Percentiles rank a stretch among this genome's conserved stretches.
These are phyloP conservation scores for Andrena haemorrhoa DNA, from an alignment of 2,888 invertebrate genomes.

Conservation along the genomic window DNA sequence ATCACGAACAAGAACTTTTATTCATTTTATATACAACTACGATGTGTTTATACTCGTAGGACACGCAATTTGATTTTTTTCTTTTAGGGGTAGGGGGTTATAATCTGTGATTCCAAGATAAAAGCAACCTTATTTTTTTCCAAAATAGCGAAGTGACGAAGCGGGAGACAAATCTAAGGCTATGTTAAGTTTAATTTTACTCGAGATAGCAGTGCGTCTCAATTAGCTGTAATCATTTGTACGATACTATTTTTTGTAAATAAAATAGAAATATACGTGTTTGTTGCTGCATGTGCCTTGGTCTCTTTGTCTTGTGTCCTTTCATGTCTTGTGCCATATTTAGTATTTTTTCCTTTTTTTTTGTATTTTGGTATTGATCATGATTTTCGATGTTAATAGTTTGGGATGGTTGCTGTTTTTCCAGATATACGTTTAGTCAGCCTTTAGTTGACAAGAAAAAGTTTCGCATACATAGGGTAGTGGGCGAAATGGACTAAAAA, in stretches of 20 bases:
- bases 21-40: slow-evolving; percentile 5
- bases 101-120: slow-evolving; percentile 26
- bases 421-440: slow-evolving; percentile 84
- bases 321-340: slow-evolving; percentile 62
- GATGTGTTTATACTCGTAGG: slow-evolving; percentile 6
- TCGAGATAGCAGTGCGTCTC: slow-evolving; percentile 47
- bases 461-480: slow-evolving; percentile 67
- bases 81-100: not conserved
- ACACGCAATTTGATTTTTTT: slow-evolving; percentile 5
- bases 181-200: slow-evolving; percentile 64
- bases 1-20: not conserved
- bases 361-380: slow-evolving; percentile 53
- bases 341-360: not conserved
- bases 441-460: slow-evolving; percentile 71
- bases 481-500: slow-evolving; percentile 75
- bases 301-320: slow-evolving; percentile 76
- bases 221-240: slow-evolving; percentile 73
- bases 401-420: slow-evolving; percentile 84
- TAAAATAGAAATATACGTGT: slow-evolving; percentile 80
- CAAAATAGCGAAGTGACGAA: slow-evolving; percentile 15
- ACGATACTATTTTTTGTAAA: slow-evolving; percentile 78
- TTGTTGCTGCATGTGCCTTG: slow-evolving; percentile 83
- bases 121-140: not conserved
- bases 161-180: slow-evolving; percentile 31
- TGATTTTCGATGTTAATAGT: slow-evolving; percentile 76